phyloP scores from a whole-genome alignment of 2,113 vertebrate genomes.

The Rutilus rutilus region DNA sequence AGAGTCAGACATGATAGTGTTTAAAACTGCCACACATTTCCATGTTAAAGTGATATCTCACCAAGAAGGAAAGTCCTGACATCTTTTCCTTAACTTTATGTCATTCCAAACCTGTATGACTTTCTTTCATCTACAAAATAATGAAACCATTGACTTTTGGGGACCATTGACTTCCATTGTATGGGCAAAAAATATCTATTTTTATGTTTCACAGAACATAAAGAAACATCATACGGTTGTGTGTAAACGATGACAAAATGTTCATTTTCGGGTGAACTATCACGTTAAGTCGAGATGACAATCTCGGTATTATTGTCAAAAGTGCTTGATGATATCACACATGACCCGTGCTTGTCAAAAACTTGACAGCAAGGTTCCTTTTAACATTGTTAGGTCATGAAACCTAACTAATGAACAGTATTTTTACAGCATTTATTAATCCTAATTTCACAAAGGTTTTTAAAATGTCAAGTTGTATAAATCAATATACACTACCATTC shows the following conservation, averaged over 20 bases:
- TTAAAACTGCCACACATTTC: background rate
- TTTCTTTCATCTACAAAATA: too few species aligned
- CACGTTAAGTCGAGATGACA: background rate
- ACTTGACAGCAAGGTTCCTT: background rate
- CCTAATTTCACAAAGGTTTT: background rate
- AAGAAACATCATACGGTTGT: too few species aligned
- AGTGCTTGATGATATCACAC: background rate
- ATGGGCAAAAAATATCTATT: background rate
- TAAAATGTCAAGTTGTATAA: background rate
- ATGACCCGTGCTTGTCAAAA: background rate
- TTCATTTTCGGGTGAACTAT: background rate
- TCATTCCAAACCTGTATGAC: background rate
- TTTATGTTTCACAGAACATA: background rate
- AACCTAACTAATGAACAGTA: background rate
- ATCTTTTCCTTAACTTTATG: background rate
- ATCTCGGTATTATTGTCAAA: background rate
- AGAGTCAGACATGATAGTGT: background rate
- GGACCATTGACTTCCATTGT: too few species aligned
- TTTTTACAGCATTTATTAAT: background rate
- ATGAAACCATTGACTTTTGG: background rate
- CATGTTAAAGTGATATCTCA: background rate
- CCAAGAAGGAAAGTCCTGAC: background rate
- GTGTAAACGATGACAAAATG: background rate
- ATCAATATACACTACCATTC: background rate
- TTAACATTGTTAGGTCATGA: background rate